A percentile compares a stretch with the other conserved stretches of the same genome.
Evolutionary conservation across 1,140 invertebrate genomes (phyloP).

Genomic region (Vollenhovia emeryi): DNA sequence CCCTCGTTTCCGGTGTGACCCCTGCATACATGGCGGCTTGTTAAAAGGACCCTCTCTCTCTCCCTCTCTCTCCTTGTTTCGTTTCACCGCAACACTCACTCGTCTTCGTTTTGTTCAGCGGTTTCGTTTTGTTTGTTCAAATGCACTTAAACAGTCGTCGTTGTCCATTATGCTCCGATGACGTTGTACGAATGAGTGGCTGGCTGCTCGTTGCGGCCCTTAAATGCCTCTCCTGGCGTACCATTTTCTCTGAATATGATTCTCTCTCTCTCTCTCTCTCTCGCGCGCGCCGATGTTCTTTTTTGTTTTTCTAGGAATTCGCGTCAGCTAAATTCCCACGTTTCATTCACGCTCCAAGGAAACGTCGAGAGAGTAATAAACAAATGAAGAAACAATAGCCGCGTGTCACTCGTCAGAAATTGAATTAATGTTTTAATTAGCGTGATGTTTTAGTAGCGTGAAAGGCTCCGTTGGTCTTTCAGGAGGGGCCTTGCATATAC

Average conservation of each 20-base stretch:
- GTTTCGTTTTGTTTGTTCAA: slow-evolving; percentile 57
- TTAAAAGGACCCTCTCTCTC: not conserved
- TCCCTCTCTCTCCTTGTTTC: slow-evolving; percentile 11
- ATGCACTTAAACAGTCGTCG: slow-evolving; percentile 54
- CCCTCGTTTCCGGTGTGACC: slow-evolving; percentile 36
- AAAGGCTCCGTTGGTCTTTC: not conserved
- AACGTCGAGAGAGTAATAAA: slow-evolving; percentile 24
- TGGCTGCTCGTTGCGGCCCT: slow-evolving; percentile 23
- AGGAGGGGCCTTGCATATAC: not conserved
- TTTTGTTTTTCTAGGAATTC: slow-evolving; percentile 21
- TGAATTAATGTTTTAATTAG: slow-evolving; percentile 47
- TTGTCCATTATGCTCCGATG: slow-evolving; percentile 55
- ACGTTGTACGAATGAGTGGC: slow-evolving; percentile 51
- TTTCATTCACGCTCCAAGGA: slow-evolving; percentile 5
- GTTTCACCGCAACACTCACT: not conserved
- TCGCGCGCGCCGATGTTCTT: not conserved
- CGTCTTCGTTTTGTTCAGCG: slow-evolving; percentile 30
- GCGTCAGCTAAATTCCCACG: not conserved
- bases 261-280: no score
- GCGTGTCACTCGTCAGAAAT: not conserved
- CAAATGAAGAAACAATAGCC: slow-evolving; percentile 22
- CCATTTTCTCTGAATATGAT: not conserved
- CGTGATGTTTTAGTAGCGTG: not conserved
- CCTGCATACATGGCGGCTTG: not conserved
- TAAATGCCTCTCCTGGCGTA: slow-evolving; percentile 20